Conservation (phyloP, 2,113 vertebrate genomes). For the Oryzias curvinotus region DNA sequence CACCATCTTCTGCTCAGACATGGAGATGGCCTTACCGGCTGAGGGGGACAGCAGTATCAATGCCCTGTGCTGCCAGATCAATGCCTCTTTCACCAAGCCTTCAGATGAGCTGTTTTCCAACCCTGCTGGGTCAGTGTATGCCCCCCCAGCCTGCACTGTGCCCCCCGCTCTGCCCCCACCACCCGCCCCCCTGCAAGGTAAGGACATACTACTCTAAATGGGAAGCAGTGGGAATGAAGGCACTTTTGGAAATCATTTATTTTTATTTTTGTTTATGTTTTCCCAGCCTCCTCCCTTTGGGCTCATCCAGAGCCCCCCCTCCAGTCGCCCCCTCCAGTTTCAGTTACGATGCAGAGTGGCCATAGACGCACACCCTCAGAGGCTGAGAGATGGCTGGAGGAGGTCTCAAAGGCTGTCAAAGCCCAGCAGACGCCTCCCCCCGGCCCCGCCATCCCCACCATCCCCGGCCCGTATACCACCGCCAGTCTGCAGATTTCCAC, state of each 20-base stretch:
- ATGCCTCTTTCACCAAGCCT: slow-evolving; percentile 80
- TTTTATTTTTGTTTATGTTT: slow-evolving; percentile 11
- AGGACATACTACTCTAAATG: neutral
- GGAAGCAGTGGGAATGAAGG: neutral
- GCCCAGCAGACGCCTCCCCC: slow-evolving; percentile 79
- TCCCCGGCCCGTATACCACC: slow-evolving; percentile 64
- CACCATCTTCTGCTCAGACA: slow-evolving; percentile 64
- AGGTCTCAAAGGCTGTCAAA: slow-evolving; percentile 85
- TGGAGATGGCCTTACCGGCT: slow-evolving; percentile 74
- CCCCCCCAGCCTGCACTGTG: slow-evolving; percentile 55
- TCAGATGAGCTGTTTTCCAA: slow-evolving; percentile 76
- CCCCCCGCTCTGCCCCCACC: slow-evolving; percentile 68
- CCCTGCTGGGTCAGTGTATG: slow-evolving; percentile 56
- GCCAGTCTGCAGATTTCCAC: slow-evolving; percentile 53
- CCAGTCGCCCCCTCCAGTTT: slow-evolving; percentile 67
- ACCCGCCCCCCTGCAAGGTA: slow-evolving; percentile 71
- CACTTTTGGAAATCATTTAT: slow-evolving; percentile 6
- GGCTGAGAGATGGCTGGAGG: slow-evolving; percentile 90
- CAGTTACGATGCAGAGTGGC: slow-evolving; percentile 70
- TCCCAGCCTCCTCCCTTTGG: slow-evolving; percentile 65
- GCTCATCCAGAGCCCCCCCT: slow-evolving; percentile 65
- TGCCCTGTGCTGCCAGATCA: slow-evolving; percentile 86
- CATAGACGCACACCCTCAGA: slow-evolving; percentile 90
- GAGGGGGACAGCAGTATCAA: slow-evolving; percentile 82
- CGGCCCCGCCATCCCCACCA: slow-evolving; percentile 57